Evolutionary conservation across 1,140 invertebrate species (phyloP), one percentile per base, ranked within the genome.

Genomic region (Drosophila yakuba): DNA sequence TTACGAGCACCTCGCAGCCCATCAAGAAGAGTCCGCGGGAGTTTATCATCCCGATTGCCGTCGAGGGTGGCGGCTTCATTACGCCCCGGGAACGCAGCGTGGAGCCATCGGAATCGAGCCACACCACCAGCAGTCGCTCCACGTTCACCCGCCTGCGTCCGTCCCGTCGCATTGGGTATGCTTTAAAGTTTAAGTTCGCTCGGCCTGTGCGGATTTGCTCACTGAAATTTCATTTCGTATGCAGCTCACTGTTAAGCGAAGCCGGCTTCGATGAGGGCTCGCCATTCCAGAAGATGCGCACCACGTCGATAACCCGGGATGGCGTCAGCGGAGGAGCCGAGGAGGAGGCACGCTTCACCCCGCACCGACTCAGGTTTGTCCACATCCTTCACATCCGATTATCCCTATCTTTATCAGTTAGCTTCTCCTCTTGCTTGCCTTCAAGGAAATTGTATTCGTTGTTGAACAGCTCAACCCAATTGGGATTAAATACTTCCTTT

Each of bases 1-100:
- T 89, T 36, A 91, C 84, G 23, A 71, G 78, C 38, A 95, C 93
- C 36, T 93, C 93, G 8, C 95, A 97, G 90, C 96, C 96, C 1
- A 97, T 97, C 74, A 95, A 96, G 80, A 98, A 98, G 93, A 97
- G 96, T 57, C 96, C 97, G 10, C 93, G 97, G 15, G 97, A 98
- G 93, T 97, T 97, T 78, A 97, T 98, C 82, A 98, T 98, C 93
- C 97, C 97, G 1, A 98, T 98, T 80, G 96, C 96, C 14, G 95
- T 98, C 44, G 97, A 98, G 93, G 97, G 96, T 64, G 96, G 96
- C 64, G 96, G 96, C 54, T 97, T 96, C 88, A 95, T 97, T 23
- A 97, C 96, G 17, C 97, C 96, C 14, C 93, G 96, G 23, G 95
- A 95, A 50, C 95, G 95, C 62, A 96, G 95, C 78, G 93, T 96